Base-by-base conservation (phyloP, 2,888 invertebrate genomes). In the Hetaerina titia region DNA sequence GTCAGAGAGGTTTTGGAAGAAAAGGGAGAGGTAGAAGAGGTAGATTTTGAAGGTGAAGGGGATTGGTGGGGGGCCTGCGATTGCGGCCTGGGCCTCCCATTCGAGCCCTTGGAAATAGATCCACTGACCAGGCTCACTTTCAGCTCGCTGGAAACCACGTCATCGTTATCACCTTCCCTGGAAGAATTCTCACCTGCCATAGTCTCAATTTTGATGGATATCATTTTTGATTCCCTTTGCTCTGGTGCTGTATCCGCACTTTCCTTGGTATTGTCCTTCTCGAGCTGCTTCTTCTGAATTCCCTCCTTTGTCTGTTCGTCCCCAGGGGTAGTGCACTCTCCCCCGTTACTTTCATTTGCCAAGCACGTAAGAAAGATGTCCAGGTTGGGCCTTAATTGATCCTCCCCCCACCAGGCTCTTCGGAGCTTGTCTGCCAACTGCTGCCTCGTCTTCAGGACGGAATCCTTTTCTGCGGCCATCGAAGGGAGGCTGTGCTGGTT, bases 371-470 rank as follows among this genome's bases (percentile, higher is more conserved):
- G 74, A 56, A 92, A 92, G 22, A 92, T 92, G 95, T 97, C 97
- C 81, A 98, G 96, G 96, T 98, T 98, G 2, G 97, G 97, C 96
- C 97, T 97, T 95, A 97, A 97, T 94, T 97, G 97, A 56, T 94
- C 94, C 64, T 95, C 95, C 81, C 97, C 97, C 95, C 97, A 97
- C 97, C 97, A 97, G 0, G 97, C 97, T 19, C 97, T 96, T 94
- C 97, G 96, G 90, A 97, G 95, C 95, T 97, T 96, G 96, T 97
- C 97, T 7, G 97, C 97, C 31, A 97, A 96, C 95, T 97, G 97
- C 96, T 97, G 97, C 89, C 97, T 69, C 22, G 92, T 92, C 69
- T 92, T 56, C 11, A 92, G n/a, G 15, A 92, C 45, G 13, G 69
- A 92, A 22, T 92, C 92, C 57, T 92, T 92, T 13, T 92, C 92